phyloP scores from a whole-genome alignment of 2,888 invertebrate genomes.

The Melolontha melolontha region DNA sequence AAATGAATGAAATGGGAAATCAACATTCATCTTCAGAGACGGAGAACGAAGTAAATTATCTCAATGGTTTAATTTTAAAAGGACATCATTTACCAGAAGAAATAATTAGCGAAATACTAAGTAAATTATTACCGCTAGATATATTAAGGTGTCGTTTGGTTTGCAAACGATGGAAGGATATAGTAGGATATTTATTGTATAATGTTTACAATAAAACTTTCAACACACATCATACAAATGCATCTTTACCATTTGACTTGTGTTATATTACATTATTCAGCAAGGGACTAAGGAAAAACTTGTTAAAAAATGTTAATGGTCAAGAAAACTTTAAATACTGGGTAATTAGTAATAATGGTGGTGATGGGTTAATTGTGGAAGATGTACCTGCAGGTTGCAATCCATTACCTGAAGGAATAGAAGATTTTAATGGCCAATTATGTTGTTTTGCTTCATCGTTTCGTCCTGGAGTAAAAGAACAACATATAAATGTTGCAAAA shows the following conservation, averaged over 20 bases:
- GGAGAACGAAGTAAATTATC: neutral
- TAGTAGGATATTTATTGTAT: slow-evolving; percentile 63
- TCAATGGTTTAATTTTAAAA: slow-evolving; percentile 28
- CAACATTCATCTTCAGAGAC: neutral
- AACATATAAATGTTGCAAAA: slow-evolving; percentile 64
- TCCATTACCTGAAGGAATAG: slow-evolving; percentile 61
- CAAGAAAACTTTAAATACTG: slow-evolving; percentile 63
- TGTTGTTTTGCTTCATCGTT: slow-evolving; percentile 71
- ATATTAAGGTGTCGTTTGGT: slow-evolving; percentile 66
- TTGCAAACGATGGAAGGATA: slow-evolving; percentile 67
- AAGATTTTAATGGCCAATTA: slow-evolving; percentile 63
- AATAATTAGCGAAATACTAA: slow-evolving; percentile 65
- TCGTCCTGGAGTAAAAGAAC: slow-evolving; percentile 64
- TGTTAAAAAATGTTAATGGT: slow-evolving; percentile 69
- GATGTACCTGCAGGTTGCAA: slow-evolving; percentile 65
- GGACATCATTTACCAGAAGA: slow-evolving; percentile 64
- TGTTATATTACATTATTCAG: slow-evolving; percentile 64
- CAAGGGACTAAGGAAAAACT: slow-evolving; percentile 65
- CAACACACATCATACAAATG: slow-evolving; percentile 48
- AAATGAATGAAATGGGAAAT: slow-evolving; percentile 15
- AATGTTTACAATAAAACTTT: slow-evolving; percentile 52
- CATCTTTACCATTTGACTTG: slow-evolving; percentile 61
- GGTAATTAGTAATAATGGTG: slow-evolving; percentile 57
- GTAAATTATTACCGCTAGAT: slow-evolving; percentile 61
- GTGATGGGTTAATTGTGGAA: slow-evolving; percentile 67